Base-by-base conservation (phyloP, 2,113 vertebrate genomes). In the Atherinomorus stipes region DNA sequence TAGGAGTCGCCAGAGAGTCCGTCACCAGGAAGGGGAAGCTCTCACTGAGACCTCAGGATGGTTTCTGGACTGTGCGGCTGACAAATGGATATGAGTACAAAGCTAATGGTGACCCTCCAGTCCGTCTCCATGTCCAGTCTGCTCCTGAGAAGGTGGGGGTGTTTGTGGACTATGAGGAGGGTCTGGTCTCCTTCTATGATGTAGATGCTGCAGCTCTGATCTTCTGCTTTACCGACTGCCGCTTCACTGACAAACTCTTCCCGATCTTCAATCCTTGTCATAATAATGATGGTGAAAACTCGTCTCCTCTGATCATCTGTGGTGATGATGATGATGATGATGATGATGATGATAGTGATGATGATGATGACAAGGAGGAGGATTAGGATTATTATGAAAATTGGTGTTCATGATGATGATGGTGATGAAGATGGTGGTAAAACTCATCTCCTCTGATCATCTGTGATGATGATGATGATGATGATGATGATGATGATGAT, bases 121-220 rank as follows among this genome's bases (percentile, higher is more conserved):
- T 19, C 7, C 19, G 1, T 21, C 47, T 49, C n/a, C 9, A 19
- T 21, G 19, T 49, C 9, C n/a, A n/a, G n/a, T 49, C 47, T 49
- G 47, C 1, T 49, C 47, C 47, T 49, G 19, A 49, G 47, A 49
- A 49, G 47, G 18, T 49, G 47, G 47, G 47, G 47, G 47, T 49
- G 47, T n/a, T 49, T 49, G 19, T 49, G 13, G 47, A 49, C 9
- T 7, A 49, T 49, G 47, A 49, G 19, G 18, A 11, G 47, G 47
- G 47, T 49, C 47, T 49, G 47, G 47, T 49, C 47, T 49, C 47
- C 47, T n/a, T 49, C 11, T 49, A 49, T 21, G n/a, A 49, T 49
- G n/a, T 19, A 8, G 19, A 49, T 49, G 4, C 47, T 49, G 47
- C 47, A 49, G 47, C 47, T 49, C 47, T 49, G 47, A 49, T 49